These are phyloP conservation scores for Leptodactylus fallax DNA, from an alignment of 2,797 vertebrate genomes.

Conservation along the genomic window DNA sequence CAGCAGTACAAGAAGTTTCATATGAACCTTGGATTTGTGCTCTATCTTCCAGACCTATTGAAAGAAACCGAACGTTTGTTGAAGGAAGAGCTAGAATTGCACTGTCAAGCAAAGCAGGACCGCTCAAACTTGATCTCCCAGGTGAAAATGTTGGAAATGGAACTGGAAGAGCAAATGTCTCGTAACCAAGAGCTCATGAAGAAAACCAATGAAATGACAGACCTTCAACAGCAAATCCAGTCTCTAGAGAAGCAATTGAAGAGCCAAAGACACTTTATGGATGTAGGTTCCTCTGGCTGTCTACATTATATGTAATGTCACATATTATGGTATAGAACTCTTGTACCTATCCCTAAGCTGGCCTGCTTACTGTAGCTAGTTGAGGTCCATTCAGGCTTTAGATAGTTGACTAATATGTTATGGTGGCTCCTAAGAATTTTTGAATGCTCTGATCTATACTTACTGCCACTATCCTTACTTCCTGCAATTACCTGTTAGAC, in stretches of 20 bases:
- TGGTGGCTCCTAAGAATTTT: too few species aligned
- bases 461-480: too few species aligned
- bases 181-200: slow-evolving; percentile 77
- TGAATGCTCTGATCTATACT: too few species aligned
- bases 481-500: too few species aligned
- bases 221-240: slow-evolving; percentile 86
- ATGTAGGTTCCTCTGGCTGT: slow-evolving; percentile 83
- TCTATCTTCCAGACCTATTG: slow-evolving; percentile 78
- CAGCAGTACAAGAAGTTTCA: too few species aligned
- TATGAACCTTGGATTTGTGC: not conserved
- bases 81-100: slow-evolving; percentile 85
- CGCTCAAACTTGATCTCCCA: slow-evolving; percentile 80
- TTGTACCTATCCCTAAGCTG: too few species aligned
- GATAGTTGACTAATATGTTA: too few species aligned
- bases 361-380: too few species aligned
- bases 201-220: slow-evolving; percentile 79
- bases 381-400: too few species aligned
- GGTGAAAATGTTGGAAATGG: slow-evolving; percentile 84
- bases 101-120: slow-evolving; percentile 92
- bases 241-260: slow-evolving; percentile 94
- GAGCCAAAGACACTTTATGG: slow-evolving; percentile 92
- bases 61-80: slow-evolving; percentile 84
- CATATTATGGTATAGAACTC: too few species aligned
- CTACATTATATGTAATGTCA: too few species aligned
- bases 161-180: slow-evolving; percentile 88